Base-by-base conservation (phyloP, 2,888 invertebrate genomes). In the Lottia scabra region DNA sequence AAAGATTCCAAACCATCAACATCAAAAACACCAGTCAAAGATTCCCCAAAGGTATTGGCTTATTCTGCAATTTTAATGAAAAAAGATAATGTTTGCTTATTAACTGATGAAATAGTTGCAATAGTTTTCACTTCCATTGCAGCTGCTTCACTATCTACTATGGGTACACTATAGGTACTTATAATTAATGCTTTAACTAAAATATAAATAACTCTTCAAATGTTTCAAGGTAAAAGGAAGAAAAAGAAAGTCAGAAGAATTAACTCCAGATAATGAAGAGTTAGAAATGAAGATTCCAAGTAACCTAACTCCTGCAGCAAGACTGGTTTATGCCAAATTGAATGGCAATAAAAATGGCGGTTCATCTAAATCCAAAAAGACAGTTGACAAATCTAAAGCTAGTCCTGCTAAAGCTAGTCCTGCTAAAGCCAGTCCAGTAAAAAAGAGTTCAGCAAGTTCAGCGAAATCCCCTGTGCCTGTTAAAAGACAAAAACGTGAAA, bases 1-100 rank as follows among this genome's bases (percentile, higher is more conserved):
- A 23, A 65, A 44, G 56, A 38, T 6, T 4, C 65, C 15, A 70
- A 70, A 38, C 48, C 45, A 30, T 56, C 66, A 67, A 71, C 64
- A 65, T 30, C 62, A 70, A 67, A 67, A n/a, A 48, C 74, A 43
- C 71, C 69, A 63, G 45, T 65, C 70, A 63, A 46, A 46, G 30
- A 63, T 19, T 16, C 26, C 27, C 56, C 66, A 67, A 48, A 46
- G 43, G 19, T 38, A 8, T 4, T 30, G 30, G 30, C 5, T 30
- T 30, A 30, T 30, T 5, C 5, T 30, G 30, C 2, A 30, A 30
- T 30, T 30, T 30, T 4, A 30, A 30, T 2, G 5, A 30, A 30
- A 4, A 30, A 30, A 30, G 30, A 5, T 4, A 30, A 30, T 4
- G 5, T 30, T 4, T 30, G 5, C 30, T 2, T 5, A 4, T 4